Evolutionary conservation across 2,888 invertebrate genomes (phyloP).

Genomic region (Boloria euphrosyne): DNA sequence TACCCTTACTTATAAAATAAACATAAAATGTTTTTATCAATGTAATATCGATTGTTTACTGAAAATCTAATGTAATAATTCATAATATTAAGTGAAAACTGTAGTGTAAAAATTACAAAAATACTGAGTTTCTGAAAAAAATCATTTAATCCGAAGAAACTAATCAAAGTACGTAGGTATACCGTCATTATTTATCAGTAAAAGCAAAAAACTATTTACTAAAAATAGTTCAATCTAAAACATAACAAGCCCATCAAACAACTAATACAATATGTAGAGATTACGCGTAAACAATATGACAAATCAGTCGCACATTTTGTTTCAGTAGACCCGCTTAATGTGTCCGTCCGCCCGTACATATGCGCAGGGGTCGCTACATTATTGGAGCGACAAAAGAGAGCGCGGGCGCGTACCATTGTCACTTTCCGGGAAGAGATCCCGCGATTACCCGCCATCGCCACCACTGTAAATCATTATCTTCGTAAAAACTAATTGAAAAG

Average conservation of each 20-base stretch:
- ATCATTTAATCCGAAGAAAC: too few relatives aligned
- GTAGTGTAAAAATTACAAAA: too few relatives aligned
- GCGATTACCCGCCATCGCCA: constrained; percentile 52
- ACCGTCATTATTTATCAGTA: too few relatives aligned
- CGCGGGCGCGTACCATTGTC: constrained; percentile 65
- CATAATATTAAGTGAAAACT: too few relatives aligned
- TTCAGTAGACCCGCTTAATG: constrained; percentile 5
- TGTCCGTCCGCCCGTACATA: constrained; percentile 11
- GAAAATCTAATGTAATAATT: too few relatives aligned
- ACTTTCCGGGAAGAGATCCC: constrained; percentile 65
- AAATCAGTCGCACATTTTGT: constrained; percentile 28
- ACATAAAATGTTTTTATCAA: too few relatives aligned
- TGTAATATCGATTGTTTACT: too few relatives aligned
- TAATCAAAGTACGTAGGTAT: too few relatives aligned
- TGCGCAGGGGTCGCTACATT: constrained; percentile 36
- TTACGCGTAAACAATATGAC: neutral
- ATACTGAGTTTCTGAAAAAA: too few relatives aligned
- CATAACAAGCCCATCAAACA: neutral
- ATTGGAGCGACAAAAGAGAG: constrained; percentile 45
- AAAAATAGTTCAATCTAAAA: neutral
- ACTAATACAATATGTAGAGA: neutral
- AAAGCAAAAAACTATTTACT: too few relatives aligned
- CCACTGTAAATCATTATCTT: constrained; percentile 70
- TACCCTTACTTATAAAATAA: too few relatives aligned
- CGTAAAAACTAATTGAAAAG: constrained; percentile 76